Conservation (phyloP, 2,113 vertebrate species). For the Pachyramphus minor region DNA sequence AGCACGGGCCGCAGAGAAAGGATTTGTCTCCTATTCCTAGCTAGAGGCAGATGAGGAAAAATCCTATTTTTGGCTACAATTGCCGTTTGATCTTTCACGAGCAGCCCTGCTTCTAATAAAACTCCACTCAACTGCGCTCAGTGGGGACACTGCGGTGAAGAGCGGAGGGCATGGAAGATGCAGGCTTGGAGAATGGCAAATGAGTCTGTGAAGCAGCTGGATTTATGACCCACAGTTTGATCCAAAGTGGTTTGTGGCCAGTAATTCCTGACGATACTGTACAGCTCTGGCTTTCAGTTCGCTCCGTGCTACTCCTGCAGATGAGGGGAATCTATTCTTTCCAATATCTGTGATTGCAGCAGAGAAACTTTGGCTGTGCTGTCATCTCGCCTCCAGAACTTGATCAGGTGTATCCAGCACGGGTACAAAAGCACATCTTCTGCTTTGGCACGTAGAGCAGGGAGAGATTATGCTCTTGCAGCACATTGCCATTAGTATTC, state of each 20-base stretch:
- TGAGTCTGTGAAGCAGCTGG: slow-evolving; percentile 39
- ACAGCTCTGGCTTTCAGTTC: background rate
- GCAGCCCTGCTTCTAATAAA: slow-evolving; percentile 49
- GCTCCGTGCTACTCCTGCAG: background rate
- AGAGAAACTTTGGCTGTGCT: background rate
- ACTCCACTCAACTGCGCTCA: slow-evolving; percentile 23
- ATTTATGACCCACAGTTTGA: slow-evolving; percentile 34
- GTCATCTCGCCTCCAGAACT: background rate
- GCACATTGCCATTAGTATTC: background rate
- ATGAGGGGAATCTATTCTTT: background rate
- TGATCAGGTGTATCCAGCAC: background rate
- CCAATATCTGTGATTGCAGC: background rate
- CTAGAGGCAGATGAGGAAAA: slow-evolving; percentile 51
- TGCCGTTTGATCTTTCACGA: slow-evolving; percentile 53
- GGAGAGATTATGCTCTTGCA: background rate
- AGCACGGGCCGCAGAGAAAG: background rate
- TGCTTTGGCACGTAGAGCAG: rapidly evolving
- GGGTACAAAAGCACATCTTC: background rate
- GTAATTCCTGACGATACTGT: background rate
- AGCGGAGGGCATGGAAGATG: slow-evolving; percentile 24
- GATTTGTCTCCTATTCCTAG: slow-evolving; percentile 52
- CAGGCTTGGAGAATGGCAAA: slow-evolving; percentile 33
- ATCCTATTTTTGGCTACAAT: slow-evolving; percentile 51
- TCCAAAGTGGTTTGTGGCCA: slow-evolving; percentile 27
- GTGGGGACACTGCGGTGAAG: background rate